These are phyloP conservation scores for Rhorus exstirpatorius DNA, from an alignment of 2,888 invertebrate species.

Conservation along the genomic window DNA sequence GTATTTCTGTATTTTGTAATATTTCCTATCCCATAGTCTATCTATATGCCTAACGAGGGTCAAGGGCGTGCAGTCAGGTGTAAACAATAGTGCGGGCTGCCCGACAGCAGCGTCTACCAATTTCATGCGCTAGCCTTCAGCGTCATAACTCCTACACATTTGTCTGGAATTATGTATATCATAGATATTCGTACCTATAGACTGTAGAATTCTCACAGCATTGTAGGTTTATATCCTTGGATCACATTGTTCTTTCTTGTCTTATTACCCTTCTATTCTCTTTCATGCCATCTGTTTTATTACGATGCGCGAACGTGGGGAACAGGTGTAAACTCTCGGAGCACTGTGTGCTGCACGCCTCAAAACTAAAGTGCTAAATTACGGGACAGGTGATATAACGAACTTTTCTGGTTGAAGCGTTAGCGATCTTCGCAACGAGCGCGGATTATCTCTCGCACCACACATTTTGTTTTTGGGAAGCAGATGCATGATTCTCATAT, in stretches of 20 bases:
- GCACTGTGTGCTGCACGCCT: no score
- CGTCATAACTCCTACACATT: constrained; percentile 26
- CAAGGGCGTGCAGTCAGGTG: no score
- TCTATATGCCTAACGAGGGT: no score
- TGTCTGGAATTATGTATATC: constrained; percentile 49
- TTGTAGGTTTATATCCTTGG: constrained; percentile 8
- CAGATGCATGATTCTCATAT: constrained; percentile 39
- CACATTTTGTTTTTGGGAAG: constrained; percentile 9
- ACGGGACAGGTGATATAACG: constrained; percentile 48
- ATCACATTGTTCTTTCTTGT: constrained; percentile 8
- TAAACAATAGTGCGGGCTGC: no score
- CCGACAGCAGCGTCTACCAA: no score
- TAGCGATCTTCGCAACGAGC: constrained; percentile 11
- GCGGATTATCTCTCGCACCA: neutral
- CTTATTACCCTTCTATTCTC: neutral
- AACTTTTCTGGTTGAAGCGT: constrained; percentile 21
- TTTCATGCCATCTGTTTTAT: constrained; percentile 24
- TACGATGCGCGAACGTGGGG: constrained; percentile 14
- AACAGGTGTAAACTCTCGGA: constrained; percentile 61
- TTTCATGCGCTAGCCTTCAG: no score
- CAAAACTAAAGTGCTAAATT: constrained; percentile 38
- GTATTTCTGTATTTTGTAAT: no score
- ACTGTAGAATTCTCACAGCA: no score
- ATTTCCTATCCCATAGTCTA: no score
- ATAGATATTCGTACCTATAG: constrained; percentile 3